Evolutionary conservation across 2,113 vertebrate genomes (phyloP).

Genomic region (Tachuris rubrigastra): DNA sequence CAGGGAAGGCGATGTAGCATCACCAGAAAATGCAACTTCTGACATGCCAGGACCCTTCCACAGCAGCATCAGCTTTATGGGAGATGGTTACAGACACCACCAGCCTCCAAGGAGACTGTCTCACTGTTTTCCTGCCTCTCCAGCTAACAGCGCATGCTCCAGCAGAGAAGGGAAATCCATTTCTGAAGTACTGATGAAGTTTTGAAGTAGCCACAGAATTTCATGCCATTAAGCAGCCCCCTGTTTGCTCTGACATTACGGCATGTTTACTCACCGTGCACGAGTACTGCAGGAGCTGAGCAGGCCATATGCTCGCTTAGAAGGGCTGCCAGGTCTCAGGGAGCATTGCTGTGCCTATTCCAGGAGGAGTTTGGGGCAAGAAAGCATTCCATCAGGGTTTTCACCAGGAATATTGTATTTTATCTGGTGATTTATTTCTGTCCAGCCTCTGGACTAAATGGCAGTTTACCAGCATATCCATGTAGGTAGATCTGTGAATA

Average conservation of each 20-base stretch:
- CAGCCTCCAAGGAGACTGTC: fast-evolving
- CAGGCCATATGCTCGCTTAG: background rate
- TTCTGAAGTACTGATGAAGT: background rate
- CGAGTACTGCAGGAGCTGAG: background rate
- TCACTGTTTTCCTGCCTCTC: background rate
- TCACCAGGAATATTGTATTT: background rate
- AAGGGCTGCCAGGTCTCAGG: constrained; percentile 14
- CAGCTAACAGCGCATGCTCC: background rate
- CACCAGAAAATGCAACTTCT: background rate
- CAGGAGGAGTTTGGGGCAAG: background rate
- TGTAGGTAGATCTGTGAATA: background rate
- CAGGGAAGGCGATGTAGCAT: fast-evolving
- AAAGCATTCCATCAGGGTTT: background rate
- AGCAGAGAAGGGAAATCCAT: background rate
- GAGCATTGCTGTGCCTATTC: background rate
- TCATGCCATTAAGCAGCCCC: background rate
- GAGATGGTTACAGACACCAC: background rate
- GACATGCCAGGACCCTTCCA: background rate
- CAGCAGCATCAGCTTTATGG: background rate
- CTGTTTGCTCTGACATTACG: background rate
- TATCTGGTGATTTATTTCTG: background rate
- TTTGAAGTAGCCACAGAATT: background rate
- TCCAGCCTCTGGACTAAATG: background rate
- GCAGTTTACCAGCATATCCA: background rate
- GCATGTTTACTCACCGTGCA: background rate